Percentiles rank a stretch among this genome's conserved stretches.
These are phyloP conservation scores for Charaxes varanes DNA, from an alignment of 1,140 invertebrate genomes.

Conservation along the genomic window DNA sequence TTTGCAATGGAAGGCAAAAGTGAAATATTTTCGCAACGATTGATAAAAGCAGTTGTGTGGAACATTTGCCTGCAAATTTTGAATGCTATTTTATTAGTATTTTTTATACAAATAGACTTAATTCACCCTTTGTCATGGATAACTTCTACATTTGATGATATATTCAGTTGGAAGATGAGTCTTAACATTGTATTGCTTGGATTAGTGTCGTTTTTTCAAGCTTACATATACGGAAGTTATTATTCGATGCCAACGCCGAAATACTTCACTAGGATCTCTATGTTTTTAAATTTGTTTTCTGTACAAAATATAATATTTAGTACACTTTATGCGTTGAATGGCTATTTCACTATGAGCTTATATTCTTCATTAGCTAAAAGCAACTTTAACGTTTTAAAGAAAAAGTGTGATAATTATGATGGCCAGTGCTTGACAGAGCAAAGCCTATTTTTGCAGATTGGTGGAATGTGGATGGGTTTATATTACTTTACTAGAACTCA, in stretches of 20 bases:
- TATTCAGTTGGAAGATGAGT: slow-evolving; percentile 59
- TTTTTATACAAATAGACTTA: slow-evolving; percentile 51
- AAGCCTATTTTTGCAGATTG: slow-evolving; percentile 76
- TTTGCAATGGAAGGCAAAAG: slow-evolving; percentile 54
- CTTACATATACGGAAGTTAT: slow-evolving; percentile 60
- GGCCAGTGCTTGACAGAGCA: slow-evolving; percentile 60
- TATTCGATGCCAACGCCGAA: slow-evolving; percentile 60
- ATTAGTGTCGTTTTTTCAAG: slow-evolving; percentile 61
- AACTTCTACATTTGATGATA: slow-evolving; percentile 47
- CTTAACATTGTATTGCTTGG: slow-evolving; percentile 52
- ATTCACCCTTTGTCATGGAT: slow-evolving; percentile 57
- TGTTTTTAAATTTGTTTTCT: slow-evolving; percentile 76
- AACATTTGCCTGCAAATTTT: slow-evolving; percentile 54
- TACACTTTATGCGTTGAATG: slow-evolving; percentile 74
- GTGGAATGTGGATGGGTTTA: slow-evolving; percentile 81
- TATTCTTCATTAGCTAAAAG: slow-evolving; percentile 77
- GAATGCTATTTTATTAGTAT: slow-evolving; percentile 51
- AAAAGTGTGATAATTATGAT: slow-evolving; percentile 51
- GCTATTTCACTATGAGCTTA: slow-evolving; percentile 76
- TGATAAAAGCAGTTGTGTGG: slow-evolving; percentile 55
- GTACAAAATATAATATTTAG: slow-evolving; percentile 76
- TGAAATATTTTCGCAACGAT: slow-evolving; percentile 62
- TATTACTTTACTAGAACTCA: slow-evolving; percentile 78
- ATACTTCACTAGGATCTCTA: slow-evolving; percentile 77
- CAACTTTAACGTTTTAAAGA: slow-evolving; percentile 68